Percentiles rank a stretch among this genome's conserved stretches.
Evolutionary conservation across 2,113 vertebrate species (phyloP).

Genomic region (Calidris pygmaea): DNA sequence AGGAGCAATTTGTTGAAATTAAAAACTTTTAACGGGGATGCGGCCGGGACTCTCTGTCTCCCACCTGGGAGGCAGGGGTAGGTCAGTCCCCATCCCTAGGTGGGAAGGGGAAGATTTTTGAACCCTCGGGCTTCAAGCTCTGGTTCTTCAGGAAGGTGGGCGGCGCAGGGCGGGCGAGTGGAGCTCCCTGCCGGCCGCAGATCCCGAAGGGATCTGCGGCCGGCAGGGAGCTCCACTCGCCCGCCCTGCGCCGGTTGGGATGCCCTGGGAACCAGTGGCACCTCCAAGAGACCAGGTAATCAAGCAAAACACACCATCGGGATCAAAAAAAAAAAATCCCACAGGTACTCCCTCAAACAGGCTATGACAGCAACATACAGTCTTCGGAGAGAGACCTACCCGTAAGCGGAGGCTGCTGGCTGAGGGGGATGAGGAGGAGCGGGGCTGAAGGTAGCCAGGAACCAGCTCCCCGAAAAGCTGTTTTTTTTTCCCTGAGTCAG

Average conservation of each 20-base stretch:
- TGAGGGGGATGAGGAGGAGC: not conserved
- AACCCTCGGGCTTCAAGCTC: not conserved
- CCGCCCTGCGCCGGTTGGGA: not conserved
- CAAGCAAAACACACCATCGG: no score
- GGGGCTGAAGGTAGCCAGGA: fast-evolving
- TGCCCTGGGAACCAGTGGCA: not conserved
- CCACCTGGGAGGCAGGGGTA: no score
- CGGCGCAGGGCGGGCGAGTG: not conserved
- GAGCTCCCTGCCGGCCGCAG: not conserved
- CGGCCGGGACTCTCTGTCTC: not conserved
- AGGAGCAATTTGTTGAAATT: not conserved
- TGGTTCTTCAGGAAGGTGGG: not conserved
- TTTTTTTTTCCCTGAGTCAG: not conserved
- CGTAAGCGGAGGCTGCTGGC: not conserved
- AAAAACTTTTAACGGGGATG: not conserved
- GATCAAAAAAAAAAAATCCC: no score
- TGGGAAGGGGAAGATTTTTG: not conserved
- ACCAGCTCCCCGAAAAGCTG: no score
- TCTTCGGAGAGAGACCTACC: not conserved
- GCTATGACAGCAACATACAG: fast-evolving
- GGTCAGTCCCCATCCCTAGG: not conserved
- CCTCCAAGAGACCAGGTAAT: no score
- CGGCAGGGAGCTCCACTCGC: not conserved
- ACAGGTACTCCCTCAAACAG: no score
- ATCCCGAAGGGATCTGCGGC: not conserved